These are phyloP conservation scores for Asobara japonica DNA, from an alignment of 1,140 invertebrate species.

Conservation along the genomic window DNA sequence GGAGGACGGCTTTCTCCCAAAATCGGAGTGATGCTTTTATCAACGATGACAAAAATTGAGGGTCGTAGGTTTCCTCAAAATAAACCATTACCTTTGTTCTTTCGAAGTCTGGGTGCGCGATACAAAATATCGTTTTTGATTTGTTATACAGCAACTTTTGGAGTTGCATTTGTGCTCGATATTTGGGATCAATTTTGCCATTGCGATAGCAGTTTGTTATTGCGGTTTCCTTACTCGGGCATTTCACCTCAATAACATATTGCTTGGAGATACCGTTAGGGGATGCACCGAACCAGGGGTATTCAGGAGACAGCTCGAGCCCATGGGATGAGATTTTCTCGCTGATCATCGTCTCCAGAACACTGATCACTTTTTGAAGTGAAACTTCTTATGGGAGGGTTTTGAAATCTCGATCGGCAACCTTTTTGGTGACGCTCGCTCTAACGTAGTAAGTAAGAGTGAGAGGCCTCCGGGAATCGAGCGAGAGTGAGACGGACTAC, in stretches of 20 bases:
- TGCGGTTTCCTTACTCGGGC: constrained; percentile 58
- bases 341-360: constrained; percentile 23
- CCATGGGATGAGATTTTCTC: constrained; percentile 45
- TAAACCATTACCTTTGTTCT: constrained; percentile 5
- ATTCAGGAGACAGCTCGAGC: neutral
- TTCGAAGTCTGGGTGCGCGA: constrained; percentile 41
- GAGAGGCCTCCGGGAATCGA: no score
- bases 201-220: constrained; percentile 58
- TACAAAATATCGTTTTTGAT: constrained; percentile 50
- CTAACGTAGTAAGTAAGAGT: no score
- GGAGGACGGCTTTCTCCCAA: neutral
- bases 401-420: no score
- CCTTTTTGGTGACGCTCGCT: no score
- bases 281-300: constrained; percentile 52
- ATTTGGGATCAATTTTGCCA: constrained; percentile 52
- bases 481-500: no score
- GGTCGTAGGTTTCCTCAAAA: neutral
- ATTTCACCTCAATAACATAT: constrained; percentile 63
- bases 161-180: constrained; percentile 61
- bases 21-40: neutral
- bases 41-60: neutral
- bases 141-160: constrained; percentile 48
- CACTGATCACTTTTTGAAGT: constrained; percentile 36
- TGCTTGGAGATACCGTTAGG: constrained; percentile 62
- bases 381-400: no score